Conservation (phyloP, 92 coral and sea anemone genomes). For the Meandrina meandrites region DNA sequence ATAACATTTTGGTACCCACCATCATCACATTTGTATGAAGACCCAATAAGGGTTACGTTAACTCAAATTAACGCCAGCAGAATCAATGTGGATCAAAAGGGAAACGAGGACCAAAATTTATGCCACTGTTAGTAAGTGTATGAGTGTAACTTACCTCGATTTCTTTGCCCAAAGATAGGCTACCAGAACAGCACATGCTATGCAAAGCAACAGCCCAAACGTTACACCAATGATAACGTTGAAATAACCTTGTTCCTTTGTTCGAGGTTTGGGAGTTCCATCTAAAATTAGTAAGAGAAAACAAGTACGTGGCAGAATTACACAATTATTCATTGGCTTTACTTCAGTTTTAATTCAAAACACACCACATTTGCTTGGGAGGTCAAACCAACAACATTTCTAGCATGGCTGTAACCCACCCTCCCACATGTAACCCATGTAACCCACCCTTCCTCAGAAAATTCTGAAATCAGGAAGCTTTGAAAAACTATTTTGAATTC, state of each 20-base stretch:
- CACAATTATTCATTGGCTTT: no score
- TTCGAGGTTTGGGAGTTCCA: conserved; percentile 2
- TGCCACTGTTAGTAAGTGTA: not conserved
- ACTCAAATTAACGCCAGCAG: not conserved
- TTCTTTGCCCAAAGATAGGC: conserved; percentile 8
- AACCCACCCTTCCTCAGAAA: no score
- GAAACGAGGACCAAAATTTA: not conserved
- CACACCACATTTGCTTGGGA: no score
- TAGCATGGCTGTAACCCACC: no score
- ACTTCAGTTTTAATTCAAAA: no score
- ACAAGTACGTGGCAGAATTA: not conserved
- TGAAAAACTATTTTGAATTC: no score
- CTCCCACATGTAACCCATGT: no score
- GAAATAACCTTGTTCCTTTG: not conserved
- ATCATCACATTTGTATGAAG: no score
- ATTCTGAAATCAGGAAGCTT: no score
- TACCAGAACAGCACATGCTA: not conserved
- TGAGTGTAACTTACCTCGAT: not conserved
- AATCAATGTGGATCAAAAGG: not conserved
- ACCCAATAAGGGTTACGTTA: no score
- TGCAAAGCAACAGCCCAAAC: not conserved
- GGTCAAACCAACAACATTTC: no score
- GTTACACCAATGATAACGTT: conserved; percentile 10
- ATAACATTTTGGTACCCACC: no score
- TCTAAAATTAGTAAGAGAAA: not conserved